phyloP scores from a whole-genome alignment of 2,113 vertebrate species.

The Cavia porcellus region DNA sequence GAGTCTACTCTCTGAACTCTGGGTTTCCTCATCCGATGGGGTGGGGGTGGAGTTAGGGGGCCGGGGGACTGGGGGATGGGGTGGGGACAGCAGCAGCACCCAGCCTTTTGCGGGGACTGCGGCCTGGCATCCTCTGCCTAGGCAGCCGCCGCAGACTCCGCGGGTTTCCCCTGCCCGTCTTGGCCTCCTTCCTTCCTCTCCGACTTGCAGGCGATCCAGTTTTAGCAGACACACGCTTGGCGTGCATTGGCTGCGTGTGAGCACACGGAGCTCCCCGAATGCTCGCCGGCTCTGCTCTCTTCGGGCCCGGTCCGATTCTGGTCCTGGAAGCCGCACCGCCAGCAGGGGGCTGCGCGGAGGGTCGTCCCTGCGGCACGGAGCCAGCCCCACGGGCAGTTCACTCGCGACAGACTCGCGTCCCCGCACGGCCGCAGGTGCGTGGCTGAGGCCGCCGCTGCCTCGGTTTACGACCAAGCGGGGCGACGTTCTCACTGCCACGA shows the following conservation, averaged over 20 bases:
- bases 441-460: background rate
- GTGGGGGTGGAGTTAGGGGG: no score
- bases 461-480: background rate
- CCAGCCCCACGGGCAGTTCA: no score
- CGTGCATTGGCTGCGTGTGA: background rate
- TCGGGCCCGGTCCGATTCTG: no score
- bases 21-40: background rate
- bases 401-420: background rate
- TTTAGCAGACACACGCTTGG: background rate
- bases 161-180: background rate
- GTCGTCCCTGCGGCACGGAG: no score
- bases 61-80: no score
- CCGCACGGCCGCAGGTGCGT: background rate
- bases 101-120: background rate
- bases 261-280: background rate
- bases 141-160: no score
- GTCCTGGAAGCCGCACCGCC: no score
- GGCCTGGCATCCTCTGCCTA: background rate
- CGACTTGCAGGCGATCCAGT: background rate
- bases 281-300: background rate
- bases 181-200: background rate
- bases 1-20: background rate
- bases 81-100: background rate
- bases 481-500: background rate
- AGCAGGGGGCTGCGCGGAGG: no score